Conservation (phyloP, 2,113 vertebrate genomes). For the Castor canadensis region DNA sequence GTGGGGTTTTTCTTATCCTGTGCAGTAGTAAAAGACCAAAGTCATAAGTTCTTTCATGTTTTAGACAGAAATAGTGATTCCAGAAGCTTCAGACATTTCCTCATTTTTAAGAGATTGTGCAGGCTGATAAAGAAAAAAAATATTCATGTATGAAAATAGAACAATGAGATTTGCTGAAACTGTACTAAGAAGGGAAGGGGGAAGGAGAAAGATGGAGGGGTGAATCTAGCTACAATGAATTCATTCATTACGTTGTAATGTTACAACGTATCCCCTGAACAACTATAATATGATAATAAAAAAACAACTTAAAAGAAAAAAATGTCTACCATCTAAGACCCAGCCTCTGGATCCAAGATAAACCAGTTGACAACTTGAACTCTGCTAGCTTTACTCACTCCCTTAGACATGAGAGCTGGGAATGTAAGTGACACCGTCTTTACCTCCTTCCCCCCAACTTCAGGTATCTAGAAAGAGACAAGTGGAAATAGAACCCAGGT, state of each 20-base stretch:
- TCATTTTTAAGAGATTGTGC: background rate
- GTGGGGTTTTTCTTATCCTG: background rate
- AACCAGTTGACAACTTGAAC: background rate
- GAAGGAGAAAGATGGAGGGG: no score
- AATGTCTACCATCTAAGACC: background rate
- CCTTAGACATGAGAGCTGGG: background rate
- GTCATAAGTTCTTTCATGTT: background rate
- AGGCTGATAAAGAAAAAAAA: background rate
- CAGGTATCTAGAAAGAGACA: background rate
- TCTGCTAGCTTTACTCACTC: background rate
- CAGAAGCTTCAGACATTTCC: background rate
- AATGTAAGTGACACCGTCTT: background rate
- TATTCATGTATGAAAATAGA: no score
- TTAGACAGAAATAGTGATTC: background rate
- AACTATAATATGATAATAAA: no score
- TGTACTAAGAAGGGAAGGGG: no score
- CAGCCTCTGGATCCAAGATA: background rate
- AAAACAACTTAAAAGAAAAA: no score
- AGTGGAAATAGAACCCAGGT: background rate
- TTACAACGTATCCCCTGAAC: no score
- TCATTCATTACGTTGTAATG: no score
- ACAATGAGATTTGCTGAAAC: no score
- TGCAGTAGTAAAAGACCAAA: background rate
- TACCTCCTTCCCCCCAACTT: background rate
- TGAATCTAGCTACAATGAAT: no score